Evolutionary conservation across 1,140 invertebrate genomes (phyloP), one percentile per base, ranked within the genome.

Genomic region (Rhopalosiphum maidis): DNA sequence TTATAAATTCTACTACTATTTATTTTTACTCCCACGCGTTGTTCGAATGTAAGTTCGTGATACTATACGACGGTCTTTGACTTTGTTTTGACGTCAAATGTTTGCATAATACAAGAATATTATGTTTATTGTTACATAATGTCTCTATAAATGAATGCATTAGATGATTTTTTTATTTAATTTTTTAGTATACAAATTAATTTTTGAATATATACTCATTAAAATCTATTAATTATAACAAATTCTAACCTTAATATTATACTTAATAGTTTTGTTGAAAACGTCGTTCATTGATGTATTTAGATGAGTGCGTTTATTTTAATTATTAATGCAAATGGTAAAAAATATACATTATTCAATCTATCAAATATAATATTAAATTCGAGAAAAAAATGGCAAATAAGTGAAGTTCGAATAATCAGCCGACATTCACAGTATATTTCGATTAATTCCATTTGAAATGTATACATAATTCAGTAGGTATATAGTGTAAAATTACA

Each of bases 81-180:
- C 4, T 77, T 77, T n/a, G n/a, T n/a, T 77, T n/a, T n/a, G 18
- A 77, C n/a, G 15, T 77, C 30, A 77, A 18, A 18, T 77, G 0
- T n/a, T n/a, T 18, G 30, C 1, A 18, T n/a, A n/a, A 15, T 77
- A 18, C n/a, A 21, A 77, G 0, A 18, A 35, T 77, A 77, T 77
- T 77, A 46, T n/a, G 60, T 23, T n/a, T n/a, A 18, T 68, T 18
- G 0, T 77, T 4, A 5, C 3, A 18, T n/a, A n/a, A 77, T 77
- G 30, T 77, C n/a, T 77, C n/a, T 51, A 18, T n/a, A 77, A 35
- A 68, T 5, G 4, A n/a, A 77, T 77, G 4, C 30, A 18, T 2
- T 0, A 4, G 5, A 6, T 4, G 9, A 0, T n/a, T 68, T n/a
- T 0, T n/a, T n/a, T n/a, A 11, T 68, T n/a, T 30, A 0, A 41